Conservation (phyloP, 2,113 vertebrate genomes). For the Centropus bengalensis region DNA sequence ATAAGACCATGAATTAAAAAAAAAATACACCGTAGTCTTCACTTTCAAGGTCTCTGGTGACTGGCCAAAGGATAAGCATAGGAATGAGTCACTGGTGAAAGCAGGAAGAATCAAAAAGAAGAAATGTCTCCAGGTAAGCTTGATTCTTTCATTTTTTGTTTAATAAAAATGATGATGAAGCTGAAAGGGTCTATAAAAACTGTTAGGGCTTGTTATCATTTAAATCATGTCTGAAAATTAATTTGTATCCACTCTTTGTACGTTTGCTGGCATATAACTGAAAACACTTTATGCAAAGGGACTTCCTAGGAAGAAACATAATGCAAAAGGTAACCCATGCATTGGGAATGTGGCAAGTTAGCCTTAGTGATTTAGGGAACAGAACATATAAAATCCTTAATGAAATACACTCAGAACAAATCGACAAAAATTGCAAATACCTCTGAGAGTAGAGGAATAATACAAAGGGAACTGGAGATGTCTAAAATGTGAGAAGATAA, state of each 20-base stretch:
- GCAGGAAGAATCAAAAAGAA: background rate
- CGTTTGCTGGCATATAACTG: background rate
- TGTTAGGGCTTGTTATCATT: background rate
- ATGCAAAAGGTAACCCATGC: background rate
- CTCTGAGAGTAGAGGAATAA: background rate
- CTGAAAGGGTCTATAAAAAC: background rate
- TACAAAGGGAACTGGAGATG: background rate
- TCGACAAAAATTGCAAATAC: background rate
- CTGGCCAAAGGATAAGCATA: background rate
- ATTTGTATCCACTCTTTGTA: background rate
- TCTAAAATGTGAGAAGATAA: background rate
- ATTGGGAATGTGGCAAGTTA: background rate
- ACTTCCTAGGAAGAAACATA: background rate
- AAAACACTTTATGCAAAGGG: background rate
- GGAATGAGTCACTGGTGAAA: background rate
- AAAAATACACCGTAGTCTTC: rapidly evolving
- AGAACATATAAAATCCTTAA: constrained; percentile 8
- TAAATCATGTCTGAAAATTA: background rate
- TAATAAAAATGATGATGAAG: background rate
- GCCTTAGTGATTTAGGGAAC: background rate
- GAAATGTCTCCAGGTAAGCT: background rate
- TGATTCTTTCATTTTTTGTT: background rate
- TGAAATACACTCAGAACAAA: background rate
- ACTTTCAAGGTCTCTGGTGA: background rate
- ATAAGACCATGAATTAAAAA: background rate